A percentile compares a stretch with the other conserved stretches of the same genome.
These are phyloP conservation scores for Pinna nobilis DNA, from an alignment of 1,140 invertebrate genomes.

Conservation along the genomic window DNA sequence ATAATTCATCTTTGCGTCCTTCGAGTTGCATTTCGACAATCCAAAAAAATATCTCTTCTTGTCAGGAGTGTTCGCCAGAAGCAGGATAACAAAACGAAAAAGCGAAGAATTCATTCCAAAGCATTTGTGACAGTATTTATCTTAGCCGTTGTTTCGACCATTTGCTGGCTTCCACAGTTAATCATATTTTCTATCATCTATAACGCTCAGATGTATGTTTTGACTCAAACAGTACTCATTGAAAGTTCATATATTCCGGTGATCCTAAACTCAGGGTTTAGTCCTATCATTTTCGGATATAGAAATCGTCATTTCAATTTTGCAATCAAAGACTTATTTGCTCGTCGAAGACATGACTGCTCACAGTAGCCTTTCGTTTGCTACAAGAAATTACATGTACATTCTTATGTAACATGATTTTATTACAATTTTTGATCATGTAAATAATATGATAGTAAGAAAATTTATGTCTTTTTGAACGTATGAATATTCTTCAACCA, in stretches of 20 bases:
- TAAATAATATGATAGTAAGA: no score
- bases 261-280: constrained; percentile 11
- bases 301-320: constrained; percentile 28
- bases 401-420: no score
- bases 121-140: constrained; percentile 29
- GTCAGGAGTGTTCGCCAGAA: not conserved
- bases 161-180: constrained; percentile 27
- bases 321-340: constrained; percentile 5
- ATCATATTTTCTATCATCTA: not conserved
- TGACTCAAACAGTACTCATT: not conserved
- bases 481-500: no score
- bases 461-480: no score
- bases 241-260: constrained; percentile 22
- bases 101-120: not conserved
- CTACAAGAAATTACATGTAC: no score
- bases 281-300: constrained; percentile 20
- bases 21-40: constrained; percentile 4
- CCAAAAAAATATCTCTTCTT: constrained; percentile 3
- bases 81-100: not conserved
- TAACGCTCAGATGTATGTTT: not conserved
- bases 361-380: no score
- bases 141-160: constrained; percentile 8
- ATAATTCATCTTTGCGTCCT: constrained; percentile 11
- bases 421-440: no score
- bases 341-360: constrained; percentile 5